Percentiles rank a stretch among this genome's conserved stretches.
phyloP scores from a whole-genome alignment of 2,113 vertebrate genomes.

The Prochilodus magdalenae region DNA sequence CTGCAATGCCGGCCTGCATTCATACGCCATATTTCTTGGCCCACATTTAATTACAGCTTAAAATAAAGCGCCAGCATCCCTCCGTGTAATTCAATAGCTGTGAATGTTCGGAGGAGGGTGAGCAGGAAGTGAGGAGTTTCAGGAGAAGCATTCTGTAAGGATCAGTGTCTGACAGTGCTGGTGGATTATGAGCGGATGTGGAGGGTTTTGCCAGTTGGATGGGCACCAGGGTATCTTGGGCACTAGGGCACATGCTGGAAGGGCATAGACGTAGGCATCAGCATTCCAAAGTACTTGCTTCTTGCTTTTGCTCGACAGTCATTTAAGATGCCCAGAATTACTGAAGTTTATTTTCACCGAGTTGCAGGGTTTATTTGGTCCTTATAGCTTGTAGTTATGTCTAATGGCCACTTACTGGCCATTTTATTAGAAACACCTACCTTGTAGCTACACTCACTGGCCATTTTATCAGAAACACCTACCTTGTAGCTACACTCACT shows the following conservation, averaged over 20 bases:
- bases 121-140: constrained; percentile 11
- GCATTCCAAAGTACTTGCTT: background rate
- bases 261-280: background rate
- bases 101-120: background rate
- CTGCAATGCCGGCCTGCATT: background rate
- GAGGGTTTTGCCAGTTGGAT: background rate
- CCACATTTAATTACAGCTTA: constrained; percentile 9
- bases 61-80: constrained; percentile 10
- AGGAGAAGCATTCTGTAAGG: background rate
- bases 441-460: no score
- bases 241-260: background rate
- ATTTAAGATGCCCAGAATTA: background rate
- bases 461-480: no score
- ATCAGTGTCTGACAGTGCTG: background rate
- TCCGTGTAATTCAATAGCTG: constrained; percentile 17
- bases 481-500: no score
- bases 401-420: no score
- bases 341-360: background rate
- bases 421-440: no score
- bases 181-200: background rate
- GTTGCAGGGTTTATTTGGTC: no score
- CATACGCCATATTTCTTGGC: background rate
- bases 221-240: constrained; percentile 14
- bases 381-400: no score
- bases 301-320: background rate